These are phyloP conservation scores for Clunio marinus DNA, from an alignment of 2,888 invertebrate genomes.

Conservation along the genomic window DNA sequence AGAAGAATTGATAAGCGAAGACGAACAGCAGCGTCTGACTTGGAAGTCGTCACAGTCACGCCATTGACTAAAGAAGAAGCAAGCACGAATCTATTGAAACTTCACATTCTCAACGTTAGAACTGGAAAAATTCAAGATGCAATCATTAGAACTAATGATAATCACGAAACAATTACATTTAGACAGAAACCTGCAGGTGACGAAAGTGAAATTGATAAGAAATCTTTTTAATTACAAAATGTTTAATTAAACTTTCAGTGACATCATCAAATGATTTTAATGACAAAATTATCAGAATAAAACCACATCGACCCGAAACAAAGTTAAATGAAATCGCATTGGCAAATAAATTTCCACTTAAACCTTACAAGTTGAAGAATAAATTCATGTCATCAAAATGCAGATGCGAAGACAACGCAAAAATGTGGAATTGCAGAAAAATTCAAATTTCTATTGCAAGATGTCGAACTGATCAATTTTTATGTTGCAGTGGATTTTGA, in stretches of 20 bases:
- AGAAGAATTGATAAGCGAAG: constrained; percentile 9
- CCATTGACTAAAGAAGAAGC: background rate
- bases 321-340: constrained; percentile 15
- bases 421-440: constrained; percentile 30
- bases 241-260: background rate
- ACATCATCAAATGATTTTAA: background rate
- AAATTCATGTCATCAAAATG: constrained; percentile 30
- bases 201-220: background rate
- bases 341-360: constrained; percentile 10
- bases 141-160: constrained; percentile 5
- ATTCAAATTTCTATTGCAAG: constrained; percentile 34
- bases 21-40: background rate
- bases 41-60: background rate
- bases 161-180: background rate
- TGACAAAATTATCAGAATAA: no score
- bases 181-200: background rate
- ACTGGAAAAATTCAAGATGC: constrained; percentile 36
- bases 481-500: background rate
- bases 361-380: constrained; percentile 26
- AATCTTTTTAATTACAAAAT: background rate
- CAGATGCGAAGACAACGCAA: constrained; percentile 21
- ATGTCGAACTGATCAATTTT: constrained; percentile 18
- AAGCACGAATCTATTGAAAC: constrained; percentile 1
- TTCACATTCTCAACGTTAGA: constrained; percentile 30
- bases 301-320: constrained; percentile 14